These are phyloP conservation scores for Halcyon senegalensis DNA, from an alignment of 2,113 vertebrate genomes.

Conservation along the genomic window DNA sequence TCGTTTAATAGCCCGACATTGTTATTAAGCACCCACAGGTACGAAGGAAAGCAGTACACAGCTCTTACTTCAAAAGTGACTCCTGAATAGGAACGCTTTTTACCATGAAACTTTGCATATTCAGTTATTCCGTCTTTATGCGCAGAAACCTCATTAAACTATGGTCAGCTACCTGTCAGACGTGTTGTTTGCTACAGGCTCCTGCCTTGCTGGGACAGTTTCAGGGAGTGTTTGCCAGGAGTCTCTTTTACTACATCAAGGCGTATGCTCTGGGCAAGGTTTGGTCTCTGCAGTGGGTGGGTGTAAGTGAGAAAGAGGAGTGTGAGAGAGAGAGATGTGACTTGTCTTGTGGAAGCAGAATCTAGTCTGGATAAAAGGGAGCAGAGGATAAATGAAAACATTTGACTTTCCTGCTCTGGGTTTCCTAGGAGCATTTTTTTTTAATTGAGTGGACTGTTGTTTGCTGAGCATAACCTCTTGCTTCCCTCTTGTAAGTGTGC, in stretches of 20 bases:
- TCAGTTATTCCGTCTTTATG: not conserved
- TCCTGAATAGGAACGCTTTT: not conserved
- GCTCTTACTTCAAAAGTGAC: not conserved
- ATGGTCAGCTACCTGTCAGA: not conserved
- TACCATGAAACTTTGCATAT: not conserved
- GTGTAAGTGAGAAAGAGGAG: not conserved
- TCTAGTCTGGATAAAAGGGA: not conserved
- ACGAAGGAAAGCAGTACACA: not conserved
- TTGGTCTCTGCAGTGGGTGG: not conserved
- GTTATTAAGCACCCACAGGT: not conserved
- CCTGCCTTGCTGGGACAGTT: not conserved
- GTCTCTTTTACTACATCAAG: not conserved
- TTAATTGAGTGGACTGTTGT: constrained; percentile 27
- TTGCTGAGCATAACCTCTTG: constrained; percentile 23
- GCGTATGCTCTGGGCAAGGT: not conserved
- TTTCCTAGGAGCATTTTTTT: constrained; percentile 21
- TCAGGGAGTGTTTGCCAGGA: not conserved
- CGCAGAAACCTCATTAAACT: not conserved
- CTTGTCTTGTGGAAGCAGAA: not conserved
- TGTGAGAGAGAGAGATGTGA: not conserved
- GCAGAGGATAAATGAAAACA: not conserved
- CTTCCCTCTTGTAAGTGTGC: constrained; percentile 13
- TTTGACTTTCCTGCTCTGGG: not conserved
- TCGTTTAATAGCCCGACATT: not conserved
- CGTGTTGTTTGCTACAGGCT: not conserved